These are phyloP conservation scores for Ridgeia piscesae DNA, from an alignment of 1,140 invertebrate genomes.

Conservation along the genomic window DNA sequence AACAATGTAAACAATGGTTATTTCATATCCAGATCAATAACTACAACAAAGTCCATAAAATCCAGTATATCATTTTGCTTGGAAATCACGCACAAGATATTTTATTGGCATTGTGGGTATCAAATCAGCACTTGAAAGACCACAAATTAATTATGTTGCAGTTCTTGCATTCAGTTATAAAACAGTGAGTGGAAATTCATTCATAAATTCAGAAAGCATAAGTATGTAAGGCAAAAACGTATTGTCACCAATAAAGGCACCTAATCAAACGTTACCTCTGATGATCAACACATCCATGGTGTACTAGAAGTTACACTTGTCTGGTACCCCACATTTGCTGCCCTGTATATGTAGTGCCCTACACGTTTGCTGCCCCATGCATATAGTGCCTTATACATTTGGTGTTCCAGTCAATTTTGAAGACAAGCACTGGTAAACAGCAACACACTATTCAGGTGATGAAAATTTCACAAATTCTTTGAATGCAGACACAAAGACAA, in stretches of 20 bases:
- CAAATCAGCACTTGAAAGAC: not conserved
- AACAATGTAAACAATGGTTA: not conserved
- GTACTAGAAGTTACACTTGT: not conserved
- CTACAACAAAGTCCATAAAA: not conserved
- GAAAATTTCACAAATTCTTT: not conserved
- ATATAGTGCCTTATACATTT: too few relatives aligned
- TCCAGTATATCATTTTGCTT: not conserved
- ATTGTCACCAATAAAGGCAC: not conserved
- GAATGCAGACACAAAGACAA: not conserved
- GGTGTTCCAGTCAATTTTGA: too few relatives aligned
- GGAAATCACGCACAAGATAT: not conserved
- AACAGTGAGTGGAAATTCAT: not conserved
- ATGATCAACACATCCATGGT: not conserved
- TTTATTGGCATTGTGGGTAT: not conserved
- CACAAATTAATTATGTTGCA: not conserved
- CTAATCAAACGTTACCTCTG: not conserved
- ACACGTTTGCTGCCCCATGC: too few relatives aligned
- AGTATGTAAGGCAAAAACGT: not conserved
- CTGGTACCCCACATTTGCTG: not conserved
- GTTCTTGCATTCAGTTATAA: not conserved
- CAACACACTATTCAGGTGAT: too few relatives aligned
- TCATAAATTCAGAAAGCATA: not conserved
- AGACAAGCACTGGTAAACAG: too few relatives aligned
- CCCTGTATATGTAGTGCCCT: too few relatives aligned
- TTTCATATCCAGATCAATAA: not conserved